Percentiles rank a stretch among this genome's conserved stretches.
Evolutionary conservation across 2,113 vertebrate genomes (phyloP).

Genomic region (Oryctolagus cuniculus): mOryCun1.1 NC_091433.1:53702001-53702500

Average conservation of each 20-base stretch:
- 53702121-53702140: neutral
- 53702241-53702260: neutral
- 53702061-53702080: neutral
- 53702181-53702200: neutral
- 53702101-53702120: neutral
- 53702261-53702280: fast-evolving
- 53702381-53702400: neutral
- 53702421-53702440: neutral
- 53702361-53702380: neutral
- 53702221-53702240: neutral
- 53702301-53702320: neutral
- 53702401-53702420: neutral
- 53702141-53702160: neutral
- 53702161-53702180: neutral
- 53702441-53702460: neutral
- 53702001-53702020: neutral
- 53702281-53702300: neutral
- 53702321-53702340: neutral
- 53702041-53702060: neutral
- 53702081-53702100: neutral
- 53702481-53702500: neutral
- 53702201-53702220: neutral
- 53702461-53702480: neutral
- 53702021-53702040: neutral
- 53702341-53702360: neutral